Conservation (phyloP, 1,140 invertebrate genomes). For the Asbolus verrucosus region DNA sequence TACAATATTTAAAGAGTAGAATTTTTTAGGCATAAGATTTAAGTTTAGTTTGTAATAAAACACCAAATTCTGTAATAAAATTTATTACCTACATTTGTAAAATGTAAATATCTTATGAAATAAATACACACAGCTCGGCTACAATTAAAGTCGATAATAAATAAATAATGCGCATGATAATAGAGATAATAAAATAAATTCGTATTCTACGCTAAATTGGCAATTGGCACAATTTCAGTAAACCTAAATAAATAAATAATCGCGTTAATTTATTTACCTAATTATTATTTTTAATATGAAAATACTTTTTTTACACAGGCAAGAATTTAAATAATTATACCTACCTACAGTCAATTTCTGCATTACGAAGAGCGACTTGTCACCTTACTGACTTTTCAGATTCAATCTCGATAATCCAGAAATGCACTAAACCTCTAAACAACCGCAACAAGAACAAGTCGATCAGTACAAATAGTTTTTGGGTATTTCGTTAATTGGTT, state of each 20-base stretch:
- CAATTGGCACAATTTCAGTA: constrained; percentile 42
- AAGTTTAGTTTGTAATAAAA: background rate
- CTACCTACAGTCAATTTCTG: constrained; percentile 7
- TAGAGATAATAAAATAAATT: constrained; percentile 24
- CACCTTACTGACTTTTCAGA: background rate
- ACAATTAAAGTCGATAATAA: constrained; percentile 33
- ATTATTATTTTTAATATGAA: constrained; percentile 11
- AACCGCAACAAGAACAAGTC: constrained; percentile 26
- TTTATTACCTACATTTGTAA: constrained; percentile 38
- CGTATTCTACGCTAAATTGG: constrained; percentile 38
- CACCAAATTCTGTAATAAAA: constrained; percentile 6
- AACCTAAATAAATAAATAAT: constrained; percentile 31
- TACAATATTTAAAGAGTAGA: too few species aligned
- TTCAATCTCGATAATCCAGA: background rate
- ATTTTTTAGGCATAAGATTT: too few species aligned
- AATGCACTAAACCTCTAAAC: constrained; percentile 34
- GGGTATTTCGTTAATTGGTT: constrained; percentile 73
- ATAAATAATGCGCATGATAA: constrained; percentile 38
- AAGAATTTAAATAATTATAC: constrained; percentile 30
- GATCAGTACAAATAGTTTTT: constrained; percentile 78
- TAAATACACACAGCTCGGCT: constrained; percentile 42
- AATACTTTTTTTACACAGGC: constrained; percentile 28
- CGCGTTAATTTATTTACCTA: constrained; percentile 16
- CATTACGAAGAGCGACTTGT: background rate
- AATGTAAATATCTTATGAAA: constrained; percentile 33